These are phyloP conservation scores for Odontomachus brunneus DNA, from an alignment of 1,140 invertebrate genomes.

Conservation along the genomic window DNA sequence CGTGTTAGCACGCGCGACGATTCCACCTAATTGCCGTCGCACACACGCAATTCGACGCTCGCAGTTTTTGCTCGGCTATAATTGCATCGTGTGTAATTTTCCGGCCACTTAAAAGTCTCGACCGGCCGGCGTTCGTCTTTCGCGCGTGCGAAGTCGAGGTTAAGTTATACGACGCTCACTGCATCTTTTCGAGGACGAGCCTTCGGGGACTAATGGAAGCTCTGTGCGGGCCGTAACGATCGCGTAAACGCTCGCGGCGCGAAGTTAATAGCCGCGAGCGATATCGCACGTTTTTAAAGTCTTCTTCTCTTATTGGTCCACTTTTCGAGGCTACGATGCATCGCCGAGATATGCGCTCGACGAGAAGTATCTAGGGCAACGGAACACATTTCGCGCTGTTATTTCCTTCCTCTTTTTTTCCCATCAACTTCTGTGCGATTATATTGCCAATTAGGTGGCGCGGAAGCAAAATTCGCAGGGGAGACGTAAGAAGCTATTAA, in stretches of 20 bases:
- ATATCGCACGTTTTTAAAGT: conserved; percentile 25
- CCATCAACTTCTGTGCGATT: background rate
- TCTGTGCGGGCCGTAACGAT: conserved; percentile 24
- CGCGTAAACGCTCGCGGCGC: conserved; percentile 34
- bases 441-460: conserved; percentile 14
- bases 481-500: conserved; percentile 26
- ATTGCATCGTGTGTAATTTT: background rate
- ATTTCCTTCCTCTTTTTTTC: conserved; percentile 25
- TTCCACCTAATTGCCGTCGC: background rate
- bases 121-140: background rate
- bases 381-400: background rate
- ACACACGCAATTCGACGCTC: no score
- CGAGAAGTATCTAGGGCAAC: conserved; percentile 8
- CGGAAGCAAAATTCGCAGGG: conserved; percentile 11
- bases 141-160: conserved; percentile 3
- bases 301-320: conserved; percentile 29
- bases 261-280: conserved; percentile 42
- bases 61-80: background rate
- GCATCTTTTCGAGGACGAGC: conserved; percentile 11
- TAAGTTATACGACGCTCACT: background rate
- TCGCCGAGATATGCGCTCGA: conserved; percentile 6
- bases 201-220: conserved; percentile 34
- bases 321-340: conserved; percentile 28
- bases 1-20: background rate
- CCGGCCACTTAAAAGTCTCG: background rate